Conservation (phyloP, 2,113 vertebrate species). For the Dipodomys merriami region DNA sequence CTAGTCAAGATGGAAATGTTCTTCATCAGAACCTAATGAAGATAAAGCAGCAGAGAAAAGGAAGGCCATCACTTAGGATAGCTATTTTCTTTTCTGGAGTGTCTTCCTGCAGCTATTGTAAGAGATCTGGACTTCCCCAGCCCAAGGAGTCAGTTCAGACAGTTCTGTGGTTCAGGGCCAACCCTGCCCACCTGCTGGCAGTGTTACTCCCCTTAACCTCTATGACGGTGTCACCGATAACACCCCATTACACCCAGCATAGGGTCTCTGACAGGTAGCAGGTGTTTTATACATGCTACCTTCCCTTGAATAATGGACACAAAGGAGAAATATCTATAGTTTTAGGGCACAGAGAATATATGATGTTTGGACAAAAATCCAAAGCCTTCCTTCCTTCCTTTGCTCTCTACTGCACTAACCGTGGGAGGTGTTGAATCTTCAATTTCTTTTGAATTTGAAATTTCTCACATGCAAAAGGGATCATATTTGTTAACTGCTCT, state of each 20-base stretch:
- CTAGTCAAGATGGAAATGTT: background rate
- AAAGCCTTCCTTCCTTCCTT: background rate
- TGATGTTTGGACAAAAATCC: background rate
- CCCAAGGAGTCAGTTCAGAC: background rate
- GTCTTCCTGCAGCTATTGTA: background rate
- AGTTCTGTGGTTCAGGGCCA: background rate
- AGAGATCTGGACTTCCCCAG: background rate
- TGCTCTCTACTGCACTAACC: background rate
- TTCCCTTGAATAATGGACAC: background rate
- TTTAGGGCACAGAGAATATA: background rate
- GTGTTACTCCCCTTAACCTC: background rate
- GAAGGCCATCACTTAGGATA: background rate
- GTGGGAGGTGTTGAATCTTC: background rate
- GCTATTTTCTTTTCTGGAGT: background rate
- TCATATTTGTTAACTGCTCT: background rate
- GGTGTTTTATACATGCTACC: background rate
- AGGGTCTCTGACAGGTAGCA: background rate
- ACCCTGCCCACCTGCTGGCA: background rate
- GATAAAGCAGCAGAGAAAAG: background rate
- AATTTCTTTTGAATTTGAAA: slow-evolving; percentile 9
- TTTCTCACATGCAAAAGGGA: background rate
- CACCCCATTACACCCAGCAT: background rate
- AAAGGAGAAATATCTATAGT: background rate
- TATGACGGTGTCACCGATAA: background rate
- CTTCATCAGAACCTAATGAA: background rate